Percentiles rank a stretch among this genome's conserved stretches.
These are phyloP conservation scores for Todiramphus chloris DNA, from an alignment of 2,113 vertebrate genomes.

Conservation along the genomic window DNA sequence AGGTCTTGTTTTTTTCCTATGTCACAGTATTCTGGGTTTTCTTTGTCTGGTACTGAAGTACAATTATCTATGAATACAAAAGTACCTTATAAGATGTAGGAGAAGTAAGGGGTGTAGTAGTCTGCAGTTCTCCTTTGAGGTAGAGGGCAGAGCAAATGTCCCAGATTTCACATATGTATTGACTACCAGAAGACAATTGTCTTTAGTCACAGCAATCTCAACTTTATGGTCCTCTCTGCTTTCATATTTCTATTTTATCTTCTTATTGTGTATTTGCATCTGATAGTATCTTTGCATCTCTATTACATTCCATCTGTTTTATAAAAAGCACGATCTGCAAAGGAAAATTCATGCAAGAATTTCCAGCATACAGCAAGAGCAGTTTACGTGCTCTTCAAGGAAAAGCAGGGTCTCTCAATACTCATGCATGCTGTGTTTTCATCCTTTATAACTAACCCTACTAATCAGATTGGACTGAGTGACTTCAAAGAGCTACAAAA, in stretches of 20 bases:
- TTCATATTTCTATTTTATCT: not conserved
- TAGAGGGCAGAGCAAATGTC: not conserved
- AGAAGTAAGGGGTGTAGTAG: not conserved
- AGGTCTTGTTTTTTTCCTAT: not conserved
- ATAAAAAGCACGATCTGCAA: not conserved
- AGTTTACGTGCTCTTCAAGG: accelerated
- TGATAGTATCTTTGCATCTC: not conserved
- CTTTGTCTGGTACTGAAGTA: not conserved
- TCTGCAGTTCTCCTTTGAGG: not conserved
- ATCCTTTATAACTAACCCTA: not conserved
- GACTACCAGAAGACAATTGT: not conserved
- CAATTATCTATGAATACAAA: not conserved
- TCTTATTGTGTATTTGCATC: not conserved
- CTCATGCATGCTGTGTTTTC: not conserved
- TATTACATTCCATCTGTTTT: not conserved
- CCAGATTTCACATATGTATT: not conserved
- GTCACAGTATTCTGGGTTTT: not conserved
- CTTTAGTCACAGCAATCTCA: not conserved
- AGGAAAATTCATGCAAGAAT: not conserved
- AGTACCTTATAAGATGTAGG: not conserved
- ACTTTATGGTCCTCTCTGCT: not conserved
- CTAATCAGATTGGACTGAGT: not conserved
- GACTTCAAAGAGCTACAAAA: not conserved
- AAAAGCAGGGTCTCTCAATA: not conserved
- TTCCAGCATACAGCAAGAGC: not conserved